Evolutionary conservation across 2,888 invertebrate genomes (phyloP).

Genomic region (Rhamphomyia laevipes): DNA sequence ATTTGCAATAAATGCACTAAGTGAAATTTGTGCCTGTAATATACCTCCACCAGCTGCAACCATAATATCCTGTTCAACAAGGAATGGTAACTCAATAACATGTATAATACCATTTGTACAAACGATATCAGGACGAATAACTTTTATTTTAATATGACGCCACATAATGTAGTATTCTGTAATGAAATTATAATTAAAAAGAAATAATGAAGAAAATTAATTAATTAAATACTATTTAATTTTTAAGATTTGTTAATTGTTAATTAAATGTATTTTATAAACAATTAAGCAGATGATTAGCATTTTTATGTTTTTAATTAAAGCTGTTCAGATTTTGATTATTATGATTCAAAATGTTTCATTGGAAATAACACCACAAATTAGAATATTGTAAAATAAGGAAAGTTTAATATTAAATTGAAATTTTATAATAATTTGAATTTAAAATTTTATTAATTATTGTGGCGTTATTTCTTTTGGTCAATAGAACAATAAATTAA

Average conservation of each 20-base stretch:
- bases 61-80: conserved; percentile 70
- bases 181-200: conserved; percentile 19
- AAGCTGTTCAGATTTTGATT: neutral
- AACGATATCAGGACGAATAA: conserved; percentile 83
- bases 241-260: neutral
- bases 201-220: conserved; percentile 9
- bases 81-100: conserved; percentile 79
- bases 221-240: conserved; percentile 4
- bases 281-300: neutral
- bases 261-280: neutral
- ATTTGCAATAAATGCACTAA: conserved; percentile 36
- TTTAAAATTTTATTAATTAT: too few relatives aligned
- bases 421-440: too few relatives aligned
- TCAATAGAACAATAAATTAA: too few relatives aligned
- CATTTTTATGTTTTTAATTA: neutral
- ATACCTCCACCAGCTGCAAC: conserved; percentile 42
- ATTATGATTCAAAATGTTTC: neutral
- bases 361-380: too few relatives aligned
- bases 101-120: conserved; percentile 95
- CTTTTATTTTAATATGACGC: conserved; percentile 72
- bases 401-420: too few relatives aligned
- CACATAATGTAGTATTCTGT: conserved; percentile 74
- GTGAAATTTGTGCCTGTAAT: conserved; percentile 32
- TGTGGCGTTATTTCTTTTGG: too few relatives aligned
- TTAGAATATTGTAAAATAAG: too few relatives aligned